These are phyloP conservation scores for Rhadina sibilatrix DNA, from an alignment of 2,113 vertebrate species.

Conservation along the genomic window DNA sequence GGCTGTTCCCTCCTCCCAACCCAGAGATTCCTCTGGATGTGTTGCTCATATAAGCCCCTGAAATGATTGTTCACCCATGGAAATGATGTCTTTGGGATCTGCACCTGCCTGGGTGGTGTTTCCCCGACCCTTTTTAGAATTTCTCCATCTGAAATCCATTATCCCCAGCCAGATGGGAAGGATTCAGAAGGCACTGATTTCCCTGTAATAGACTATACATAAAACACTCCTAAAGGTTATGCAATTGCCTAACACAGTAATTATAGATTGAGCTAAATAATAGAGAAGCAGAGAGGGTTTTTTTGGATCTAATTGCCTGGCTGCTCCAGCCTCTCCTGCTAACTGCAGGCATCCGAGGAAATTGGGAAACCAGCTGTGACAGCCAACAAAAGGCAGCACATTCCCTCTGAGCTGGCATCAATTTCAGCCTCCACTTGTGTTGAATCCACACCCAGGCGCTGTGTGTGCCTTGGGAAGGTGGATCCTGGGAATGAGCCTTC, in stretches of 20 bases:
- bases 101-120: not conserved
- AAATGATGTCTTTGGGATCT: not conserved
- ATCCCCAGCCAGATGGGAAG: not conserved
- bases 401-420: not conserved
- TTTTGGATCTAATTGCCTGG: conserved; percentile 22
- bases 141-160: not conserved
- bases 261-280: conserved; percentile 54
- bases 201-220: not conserved
- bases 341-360: not conserved
- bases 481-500: not conserved
- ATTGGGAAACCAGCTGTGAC: conserved; percentile 14
- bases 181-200: not conserved
- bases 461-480: not conserved
- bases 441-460: not conserved
- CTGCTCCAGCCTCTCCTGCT: conserved; percentile 9
- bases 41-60: not conserved
- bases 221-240: conserved; percentile 40
- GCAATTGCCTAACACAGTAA: conserved; percentile 24
- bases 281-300: not conserved
- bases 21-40: not conserved
- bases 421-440: not conserved
- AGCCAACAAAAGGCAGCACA: not conserved
- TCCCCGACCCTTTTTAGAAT: not conserved
- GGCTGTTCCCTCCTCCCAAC: not conserved
- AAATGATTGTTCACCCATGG: not conserved